Evolutionary conservation across 2,888 invertebrate genomes (phyloP).

Genomic region (Rhamnusium bicolor): DNA sequence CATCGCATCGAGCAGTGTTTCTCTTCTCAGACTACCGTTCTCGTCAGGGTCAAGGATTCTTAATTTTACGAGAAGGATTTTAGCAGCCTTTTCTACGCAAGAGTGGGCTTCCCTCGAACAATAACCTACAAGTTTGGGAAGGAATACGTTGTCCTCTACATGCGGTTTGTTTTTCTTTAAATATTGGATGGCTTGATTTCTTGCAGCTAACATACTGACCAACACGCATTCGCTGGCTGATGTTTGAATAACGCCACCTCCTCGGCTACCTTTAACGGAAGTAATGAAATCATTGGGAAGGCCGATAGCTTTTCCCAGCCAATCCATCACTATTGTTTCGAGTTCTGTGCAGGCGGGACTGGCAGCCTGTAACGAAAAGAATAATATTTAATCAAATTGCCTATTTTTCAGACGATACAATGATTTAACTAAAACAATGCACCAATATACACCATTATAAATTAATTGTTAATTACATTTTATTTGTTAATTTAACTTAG

Average conservation of each 20-base stretch:
- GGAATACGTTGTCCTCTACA: slow-evolving; percentile 79
- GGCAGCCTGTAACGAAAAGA: slow-evolving; percentile 82
- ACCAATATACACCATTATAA: not conserved
- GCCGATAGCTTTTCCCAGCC: slow-evolving; percentile 85
- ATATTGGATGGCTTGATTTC: slow-evolving; percentile 80
- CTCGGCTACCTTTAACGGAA: slow-evolving; percentile 73
- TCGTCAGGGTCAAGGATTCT: slow-evolving; percentile 82
- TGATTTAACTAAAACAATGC: not conserved
- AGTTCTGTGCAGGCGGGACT: slow-evolving; percentile 97
- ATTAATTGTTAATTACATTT: not conserved
- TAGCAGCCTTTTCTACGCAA: slow-evolving; percentile 85
- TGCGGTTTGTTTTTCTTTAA: slow-evolving; percentile 74
- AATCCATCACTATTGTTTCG: slow-evolving; percentile 87
- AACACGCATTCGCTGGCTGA: slow-evolving; percentile 89
- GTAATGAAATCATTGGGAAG: slow-evolving; percentile 80
- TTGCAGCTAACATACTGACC: slow-evolving; percentile 84
- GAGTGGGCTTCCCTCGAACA: slow-evolving; percentile 84
- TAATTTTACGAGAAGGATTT: slow-evolving; percentile 83
- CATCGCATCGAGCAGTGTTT: slow-evolving; percentile 76
- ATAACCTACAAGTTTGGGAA: slow-evolving; percentile 85
- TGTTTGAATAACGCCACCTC: slow-evolving; percentile 88
- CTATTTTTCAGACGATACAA: not conserved
- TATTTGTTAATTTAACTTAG: not conserved
- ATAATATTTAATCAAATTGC: not conserved
- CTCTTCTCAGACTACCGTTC: slow-evolving; percentile 78